A percentile compares a stretch with the other conserved stretches of the same genome.
phyloP scores from a whole-genome alignment of 1,140 invertebrate species.

The Cryptotermes secundus region DNA sequence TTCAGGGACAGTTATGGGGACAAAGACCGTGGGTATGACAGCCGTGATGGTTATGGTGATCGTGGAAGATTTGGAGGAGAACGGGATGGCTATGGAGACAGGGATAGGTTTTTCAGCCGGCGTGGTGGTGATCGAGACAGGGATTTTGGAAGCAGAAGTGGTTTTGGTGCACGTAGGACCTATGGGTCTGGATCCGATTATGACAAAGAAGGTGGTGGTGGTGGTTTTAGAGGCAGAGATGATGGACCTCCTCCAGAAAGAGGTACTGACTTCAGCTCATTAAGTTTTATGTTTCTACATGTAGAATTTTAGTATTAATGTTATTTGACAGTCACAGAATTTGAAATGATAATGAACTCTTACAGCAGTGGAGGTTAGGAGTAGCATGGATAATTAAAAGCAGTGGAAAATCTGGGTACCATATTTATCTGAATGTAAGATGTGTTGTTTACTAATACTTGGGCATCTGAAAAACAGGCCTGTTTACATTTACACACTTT shows the following conservation, averaged over 20 bases:
- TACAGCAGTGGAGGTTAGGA: too few species aligned
- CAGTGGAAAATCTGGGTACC: too few species aligned
- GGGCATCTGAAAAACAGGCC: too few species aligned
- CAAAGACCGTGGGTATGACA: conserved; percentile 37
- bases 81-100: conserved; percentile 41
- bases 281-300: too few species aligned
- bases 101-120: conserved; percentile 35
- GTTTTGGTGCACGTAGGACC: conserved; percentile 42
- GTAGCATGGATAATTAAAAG: too few species aligned
- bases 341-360: too few species aligned
- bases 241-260: conserved; percentile 21
- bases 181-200: background rate
- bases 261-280: background rate
- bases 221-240: conserved; percentile 39
- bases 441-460: too few species aligned
- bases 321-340: too few species aligned
- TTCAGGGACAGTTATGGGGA: conserved; percentile 39
- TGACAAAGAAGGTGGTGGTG: conserved; percentile 36
- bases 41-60: conserved; percentile 41
- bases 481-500: too few species aligned
- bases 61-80: conserved; percentile 38
- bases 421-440: too few species aligned
- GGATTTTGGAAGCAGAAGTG: conserved; percentile 41
- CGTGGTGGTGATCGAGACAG: conserved; percentile 43
- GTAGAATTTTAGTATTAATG: too few species aligned